These are phyloP conservation scores for Pristionchus japonicus DNA, from an alignment of 2,888 invertebrate species.

Conservation along the genomic window DNA sequence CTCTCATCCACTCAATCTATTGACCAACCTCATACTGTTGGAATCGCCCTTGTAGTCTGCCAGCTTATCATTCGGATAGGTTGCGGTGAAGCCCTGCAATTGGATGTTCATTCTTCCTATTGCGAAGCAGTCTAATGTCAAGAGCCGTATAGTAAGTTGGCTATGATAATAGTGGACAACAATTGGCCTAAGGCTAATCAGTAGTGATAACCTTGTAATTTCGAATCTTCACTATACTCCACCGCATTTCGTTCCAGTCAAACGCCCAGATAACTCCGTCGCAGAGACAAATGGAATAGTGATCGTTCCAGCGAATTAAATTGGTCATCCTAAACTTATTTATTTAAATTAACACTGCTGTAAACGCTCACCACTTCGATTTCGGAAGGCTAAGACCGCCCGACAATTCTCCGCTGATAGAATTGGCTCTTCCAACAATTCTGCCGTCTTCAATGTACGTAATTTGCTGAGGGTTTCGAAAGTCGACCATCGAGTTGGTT, in stretches of 20 bases:
- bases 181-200: no score
- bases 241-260: neutral
- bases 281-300: neutral
- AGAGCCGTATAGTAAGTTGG: no score
- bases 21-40: neutral
- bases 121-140: no score
- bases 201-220: no score
- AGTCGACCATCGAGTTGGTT: neutral
- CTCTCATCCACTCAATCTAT: no score
- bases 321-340: neutral
- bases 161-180: no score
- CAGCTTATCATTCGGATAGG: neutral
- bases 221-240: neutral
- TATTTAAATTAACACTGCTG: neutral
- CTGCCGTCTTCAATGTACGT: neutral
- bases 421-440: neutral
- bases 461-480: neutral
- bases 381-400: neutral
- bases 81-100: neutral
- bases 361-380: neutral
- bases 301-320: neutral
- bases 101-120: no score
- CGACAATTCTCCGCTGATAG: neutral
- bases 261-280: neutral
- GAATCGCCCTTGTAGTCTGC: neutral